Percentiles rank a stretch among this genome's conserved stretches.
phyloP scores from a whole-genome alignment of 2,888 invertebrate genomes.

The Zootermopsis nevadensis region DNA sequence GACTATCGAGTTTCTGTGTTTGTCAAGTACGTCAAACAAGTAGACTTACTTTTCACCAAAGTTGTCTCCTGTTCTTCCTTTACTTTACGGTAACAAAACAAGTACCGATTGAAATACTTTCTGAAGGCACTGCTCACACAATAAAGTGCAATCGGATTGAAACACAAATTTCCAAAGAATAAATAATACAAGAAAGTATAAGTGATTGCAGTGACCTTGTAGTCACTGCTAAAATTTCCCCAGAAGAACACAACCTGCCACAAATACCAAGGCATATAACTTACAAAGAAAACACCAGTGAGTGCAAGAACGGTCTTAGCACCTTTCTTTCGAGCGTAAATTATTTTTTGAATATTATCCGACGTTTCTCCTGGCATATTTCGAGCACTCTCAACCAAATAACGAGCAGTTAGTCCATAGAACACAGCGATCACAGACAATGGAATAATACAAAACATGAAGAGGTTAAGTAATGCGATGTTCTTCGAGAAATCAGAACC shows the following conservation, averaged over 20 bases:
- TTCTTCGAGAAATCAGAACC: background rate
- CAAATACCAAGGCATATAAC: constrained; percentile 17
- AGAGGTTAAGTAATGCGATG: background rate
- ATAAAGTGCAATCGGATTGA: constrained; percentile 8
- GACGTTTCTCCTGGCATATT: background rate
- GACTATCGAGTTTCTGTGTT: too few species aligned
- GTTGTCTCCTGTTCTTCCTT: background rate
- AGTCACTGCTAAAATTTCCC: background rate
- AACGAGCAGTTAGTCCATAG: background rate
- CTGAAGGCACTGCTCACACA: background rate
- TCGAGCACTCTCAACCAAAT: background rate
- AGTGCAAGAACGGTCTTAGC: background rate
- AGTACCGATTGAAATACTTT: background rate
- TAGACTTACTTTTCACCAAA: background rate
- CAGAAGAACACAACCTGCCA: constrained; percentile 20
- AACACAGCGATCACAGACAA: background rate
- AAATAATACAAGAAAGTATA: constrained; percentile 5
- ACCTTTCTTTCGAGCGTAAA: background rate
- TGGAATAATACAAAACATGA: background rate
- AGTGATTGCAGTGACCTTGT: background rate
- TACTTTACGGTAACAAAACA: background rate
- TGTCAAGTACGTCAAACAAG: background rate
- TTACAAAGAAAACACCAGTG: background rate
- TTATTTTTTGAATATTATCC: background rate
- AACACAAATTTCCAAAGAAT: background rate